phyloP scores from a whole-genome alignment of 2,113 vertebrate species.

The Electrona antarctica region DNA sequence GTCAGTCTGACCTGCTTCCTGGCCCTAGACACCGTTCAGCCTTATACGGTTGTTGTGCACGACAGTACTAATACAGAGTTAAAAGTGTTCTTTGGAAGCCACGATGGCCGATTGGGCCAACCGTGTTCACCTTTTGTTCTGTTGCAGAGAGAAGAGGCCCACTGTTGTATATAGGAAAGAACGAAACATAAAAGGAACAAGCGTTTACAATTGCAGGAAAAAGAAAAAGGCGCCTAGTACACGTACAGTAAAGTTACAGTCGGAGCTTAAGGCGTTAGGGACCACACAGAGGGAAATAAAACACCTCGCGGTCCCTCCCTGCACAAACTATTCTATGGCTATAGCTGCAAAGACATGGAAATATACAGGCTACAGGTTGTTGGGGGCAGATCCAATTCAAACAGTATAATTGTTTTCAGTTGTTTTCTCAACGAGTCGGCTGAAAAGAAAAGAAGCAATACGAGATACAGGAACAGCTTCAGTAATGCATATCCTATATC shows the following conservation, averaged over 20 bases:
- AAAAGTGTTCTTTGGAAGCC: slow-evolving; percentile 6
- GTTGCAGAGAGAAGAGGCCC: background rate
- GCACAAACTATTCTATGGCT: background rate
- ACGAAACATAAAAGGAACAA: background rate
- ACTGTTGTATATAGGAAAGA: background rate
- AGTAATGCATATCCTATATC: too few relatives aligned
- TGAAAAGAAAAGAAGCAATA: too few relatives aligned
- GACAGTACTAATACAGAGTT: background rate
- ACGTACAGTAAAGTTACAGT: slow-evolving; percentile 5
- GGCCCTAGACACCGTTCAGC: too few relatives aligned
- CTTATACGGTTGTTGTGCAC: too few relatives aligned
- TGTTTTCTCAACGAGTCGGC: too few relatives aligned
- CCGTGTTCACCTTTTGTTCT: too few relatives aligned
- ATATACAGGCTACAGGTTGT: background rate
- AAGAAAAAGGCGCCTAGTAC: background rate
- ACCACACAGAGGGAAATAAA: slow-evolving; percentile 18
- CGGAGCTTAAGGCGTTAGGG: slow-evolving; percentile 56
- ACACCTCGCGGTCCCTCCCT: background rate
- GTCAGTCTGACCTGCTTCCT: too few relatives aligned
- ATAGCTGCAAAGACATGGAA: background rate
- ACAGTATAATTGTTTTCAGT: too few relatives aligned
- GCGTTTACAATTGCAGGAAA: background rate
- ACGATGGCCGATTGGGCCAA: background rate
- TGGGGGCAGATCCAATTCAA: too few relatives aligned
- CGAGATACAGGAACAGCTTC: too few relatives aligned